phyloP scores from a whole-genome alignment of 2,888 invertebrate genomes.

The Cacoxenus indagator region DNA sequence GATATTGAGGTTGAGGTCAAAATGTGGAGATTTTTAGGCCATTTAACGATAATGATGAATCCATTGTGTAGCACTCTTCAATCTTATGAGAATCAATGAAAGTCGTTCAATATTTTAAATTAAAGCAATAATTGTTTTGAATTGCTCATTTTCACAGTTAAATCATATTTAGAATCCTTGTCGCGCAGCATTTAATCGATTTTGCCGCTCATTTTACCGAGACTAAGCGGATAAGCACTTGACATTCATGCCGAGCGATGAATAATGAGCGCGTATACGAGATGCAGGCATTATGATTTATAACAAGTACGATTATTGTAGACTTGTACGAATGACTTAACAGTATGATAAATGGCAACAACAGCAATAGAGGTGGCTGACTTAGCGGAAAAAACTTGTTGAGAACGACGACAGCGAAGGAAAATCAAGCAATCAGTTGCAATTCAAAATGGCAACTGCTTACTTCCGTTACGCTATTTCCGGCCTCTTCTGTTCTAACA shows the following conservation, averaged over 20 bases:
- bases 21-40: too few relatives aligned
- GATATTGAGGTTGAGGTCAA: too few relatives aligned
- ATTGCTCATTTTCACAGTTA: not conserved
- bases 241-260: not conserved
- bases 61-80: too few relatives aligned
- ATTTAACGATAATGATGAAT: too few relatives aligned
- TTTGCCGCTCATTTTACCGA: too few relatives aligned
- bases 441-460: slow-evolving; percentile 10
- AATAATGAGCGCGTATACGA: not conserved
- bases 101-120: not conserved
- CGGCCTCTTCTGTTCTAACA: not conserved
- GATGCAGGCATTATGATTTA: slow-evolving; percentile 1
- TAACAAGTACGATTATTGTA: not conserved
- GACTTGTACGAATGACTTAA: not conserved
- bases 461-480: slow-evolving; percentile 15
- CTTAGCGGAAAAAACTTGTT: not conserved
- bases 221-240: slow-evolving; percentile 10
- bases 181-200: not conserved
- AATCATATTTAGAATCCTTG: not conserved
- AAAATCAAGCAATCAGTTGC: slow-evolving; percentile 15
- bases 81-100: too few relatives aligned
- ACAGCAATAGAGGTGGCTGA: not conserved
- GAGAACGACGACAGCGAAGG: not conserved
- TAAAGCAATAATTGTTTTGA: not conserved
- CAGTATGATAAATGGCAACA: not conserved